Evolutionary conservation across 2,888 invertebrate species (phyloP), one percentile per base, ranked within the genome.

Genomic region (Phaonia tiefii): DNA sequence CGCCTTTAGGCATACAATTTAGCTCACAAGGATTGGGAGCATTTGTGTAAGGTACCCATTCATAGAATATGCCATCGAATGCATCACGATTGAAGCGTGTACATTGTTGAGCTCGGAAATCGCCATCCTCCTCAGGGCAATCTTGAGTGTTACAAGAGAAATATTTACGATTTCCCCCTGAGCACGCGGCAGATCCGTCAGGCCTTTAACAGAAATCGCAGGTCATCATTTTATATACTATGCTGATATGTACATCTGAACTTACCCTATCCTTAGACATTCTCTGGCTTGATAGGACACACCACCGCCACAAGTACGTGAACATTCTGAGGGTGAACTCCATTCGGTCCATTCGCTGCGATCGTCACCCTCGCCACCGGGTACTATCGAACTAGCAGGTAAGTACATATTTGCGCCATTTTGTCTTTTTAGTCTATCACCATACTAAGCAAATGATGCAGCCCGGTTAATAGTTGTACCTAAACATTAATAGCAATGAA

Each of bases 71-170:
- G 54, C 96, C 96, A 86, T 97, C 96, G 89, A 98, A 97, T 1
- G 95, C 93, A 56, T 95, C 92, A 71, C 92, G 92, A 91, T 99
- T 95, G 90, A 94, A 98, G 85, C 94, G 93, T 0, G 96, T 93
- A 91, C 99, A 99, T 90, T 99, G 99, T 84, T 96, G 94, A 0
- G 95, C 92, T 73, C 99, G 93, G 91, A 96, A 99, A 91, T 99
- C 98, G 3, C 89, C 91, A 46, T 94, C 91, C 17, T 93, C 93
- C 46, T 94, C 94, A 0, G 96, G 95, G 89, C 98, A 98, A 90
- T 96, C 96, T 93, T 96, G 97, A 54, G 97, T 95, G 89, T 97
- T 96, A 90, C 98, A 98, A 20, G 98, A 97, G 91, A 96, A 96
- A 92, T 95, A 97, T 89, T 96, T 95, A 70, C 94, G 95, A 85